Conservation (phyloP, 2,888 invertebrate species). For the Ptychoptera albimana region DNA sequence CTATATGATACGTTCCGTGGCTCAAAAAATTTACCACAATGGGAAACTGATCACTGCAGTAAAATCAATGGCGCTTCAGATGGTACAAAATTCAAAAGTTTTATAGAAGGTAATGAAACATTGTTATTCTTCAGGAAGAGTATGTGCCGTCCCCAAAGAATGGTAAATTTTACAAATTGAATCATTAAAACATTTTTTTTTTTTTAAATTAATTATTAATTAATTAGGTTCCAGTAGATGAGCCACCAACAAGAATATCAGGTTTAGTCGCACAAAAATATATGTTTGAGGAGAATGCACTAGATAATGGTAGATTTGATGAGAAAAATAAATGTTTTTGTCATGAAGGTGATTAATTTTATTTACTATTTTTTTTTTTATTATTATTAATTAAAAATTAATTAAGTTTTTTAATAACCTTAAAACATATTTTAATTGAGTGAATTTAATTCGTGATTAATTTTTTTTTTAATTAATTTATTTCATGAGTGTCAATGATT, state of each 20-base stretch:
- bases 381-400: background rate
- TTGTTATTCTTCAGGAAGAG: conserved; percentile 69
- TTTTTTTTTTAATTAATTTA: background rate
- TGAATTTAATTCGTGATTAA: background rate
- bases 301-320: conserved; percentile 58
- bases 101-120: conserved; percentile 47
- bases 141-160: conserved; percentile 61
- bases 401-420: too few species aligned
- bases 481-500: too few species aligned
- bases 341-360: conserved; percentile 41
- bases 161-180: conserved; percentile 57
- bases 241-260: conserved; percentile 25
- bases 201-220: too few species aligned
- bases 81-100: conserved; percentile 68
- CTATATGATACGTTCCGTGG: conserved; percentile 64
- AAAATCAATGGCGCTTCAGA: conserved; percentile 64
- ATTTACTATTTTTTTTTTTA: background rate
- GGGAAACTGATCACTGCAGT: conserved; percentile 60
- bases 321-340: conserved; percentile 75
- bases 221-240: too few species aligned
- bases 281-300: conserved; percentile 54
- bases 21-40: conserved; percentile 54
- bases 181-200: background rate
- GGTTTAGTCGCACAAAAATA: conserved; percentile 57
- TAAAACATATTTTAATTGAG: too few species aligned